These are phyloP conservation scores for Tichodroma muraria DNA, from an alignment of 2,113 vertebrate genomes.

Conservation along the genomic window DNA sequence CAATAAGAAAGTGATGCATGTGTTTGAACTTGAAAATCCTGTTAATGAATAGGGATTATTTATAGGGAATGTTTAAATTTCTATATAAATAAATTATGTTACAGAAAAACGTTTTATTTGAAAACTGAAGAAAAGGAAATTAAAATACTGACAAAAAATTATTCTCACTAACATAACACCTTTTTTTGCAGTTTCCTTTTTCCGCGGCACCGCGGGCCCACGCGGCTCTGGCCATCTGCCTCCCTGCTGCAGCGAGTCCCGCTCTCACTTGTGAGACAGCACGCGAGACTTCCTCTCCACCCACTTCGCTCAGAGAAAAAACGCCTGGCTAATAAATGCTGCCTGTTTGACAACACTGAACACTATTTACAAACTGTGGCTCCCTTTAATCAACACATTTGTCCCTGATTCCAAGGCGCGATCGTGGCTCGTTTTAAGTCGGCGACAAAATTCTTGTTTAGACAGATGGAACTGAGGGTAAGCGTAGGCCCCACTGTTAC, in stretches of 20 bases:
- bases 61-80: too few species aligned
- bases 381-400: not conserved
- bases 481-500: too few species aligned
- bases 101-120: not conserved
- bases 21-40: not conserved
- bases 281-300: not conserved
- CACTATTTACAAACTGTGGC: not conserved
- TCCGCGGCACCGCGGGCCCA: too few species aligned
- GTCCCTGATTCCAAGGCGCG: not conserved
- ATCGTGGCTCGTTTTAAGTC: not conserved
- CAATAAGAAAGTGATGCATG: not conserved
- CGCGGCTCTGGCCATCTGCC: not conserved
- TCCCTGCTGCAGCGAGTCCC: not conserved
- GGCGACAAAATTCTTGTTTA: not conserved
- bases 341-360: not conserved
- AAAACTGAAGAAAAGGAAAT: not conserved
- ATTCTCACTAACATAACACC: not conserved
- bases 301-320: not conserved
- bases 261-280: not conserved
- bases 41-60: not conserved
- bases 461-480: too few species aligned
- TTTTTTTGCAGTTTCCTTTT: not conserved
- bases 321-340: not conserved
- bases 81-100: not conserved
- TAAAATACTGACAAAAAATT: not conserved